These are phyloP conservation scores for Xylocopa sonorina DNA, from an alignment of 1,140 invertebrate species.

Conservation along the genomic window DNA sequence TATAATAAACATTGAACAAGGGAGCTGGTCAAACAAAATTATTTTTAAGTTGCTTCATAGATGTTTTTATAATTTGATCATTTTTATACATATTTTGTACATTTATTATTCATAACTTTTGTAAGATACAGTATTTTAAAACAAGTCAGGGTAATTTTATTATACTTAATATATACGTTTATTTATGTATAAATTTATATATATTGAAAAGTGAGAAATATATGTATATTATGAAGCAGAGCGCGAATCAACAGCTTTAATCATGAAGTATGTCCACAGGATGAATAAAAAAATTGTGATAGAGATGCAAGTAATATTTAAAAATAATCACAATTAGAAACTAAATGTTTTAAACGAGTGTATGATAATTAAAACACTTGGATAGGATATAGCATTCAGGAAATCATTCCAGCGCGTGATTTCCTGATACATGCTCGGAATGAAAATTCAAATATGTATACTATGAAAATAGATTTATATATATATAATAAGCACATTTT, in stretches of 20 bases:
- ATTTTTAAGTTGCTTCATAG: neutral
- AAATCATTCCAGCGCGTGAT: conserved; percentile 56
- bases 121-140: conserved; percentile 17
- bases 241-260: neutral
- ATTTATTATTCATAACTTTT: neutral
- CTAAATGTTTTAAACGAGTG: neutral
- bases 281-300: neutral
- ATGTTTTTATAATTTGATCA: neutral
- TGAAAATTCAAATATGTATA: conserved; percentile 11
- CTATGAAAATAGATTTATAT: neutral
- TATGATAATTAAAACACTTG: neutral
- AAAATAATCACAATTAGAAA: neutral
- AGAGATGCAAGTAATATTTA: neutral
- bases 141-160: neutral
- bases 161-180: neutral
- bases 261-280: neutral
- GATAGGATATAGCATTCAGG: conserved; percentile 12
- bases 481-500: no score
- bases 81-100: conserved; percentile 9
- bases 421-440: conserved; percentile 53
- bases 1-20: neutral
- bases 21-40: neutral
- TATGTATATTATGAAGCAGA: conserved; percentile 1
- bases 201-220: neutral
- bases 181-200: neutral